Conservation (phyloP, 2,113 vertebrate species). For the Brachirus orientalis region DNA sequence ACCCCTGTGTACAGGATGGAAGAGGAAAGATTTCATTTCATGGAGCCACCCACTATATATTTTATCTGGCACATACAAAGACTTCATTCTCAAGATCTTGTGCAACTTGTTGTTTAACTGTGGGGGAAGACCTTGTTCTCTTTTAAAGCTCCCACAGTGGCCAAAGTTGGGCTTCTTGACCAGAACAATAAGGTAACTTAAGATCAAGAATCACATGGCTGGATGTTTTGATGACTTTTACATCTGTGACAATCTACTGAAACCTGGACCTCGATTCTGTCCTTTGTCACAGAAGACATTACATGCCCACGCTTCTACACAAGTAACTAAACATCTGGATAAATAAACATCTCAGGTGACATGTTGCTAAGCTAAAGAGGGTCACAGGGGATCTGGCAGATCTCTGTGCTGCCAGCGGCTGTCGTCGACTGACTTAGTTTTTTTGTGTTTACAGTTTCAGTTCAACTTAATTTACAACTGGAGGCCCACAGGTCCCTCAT, state of each 20-base stretch:
- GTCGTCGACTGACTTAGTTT: neutral
- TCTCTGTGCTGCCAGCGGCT: constrained; percentile 23
- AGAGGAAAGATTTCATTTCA: neutral
- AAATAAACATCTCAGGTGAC: constrained; percentile 18
- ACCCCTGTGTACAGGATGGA: neutral
- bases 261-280: constrained; percentile 13
- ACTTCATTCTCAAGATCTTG: neutral
- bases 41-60: constrained; percentile 6
- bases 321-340: neutral
- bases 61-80: too few relatives aligned
- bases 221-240: neutral
- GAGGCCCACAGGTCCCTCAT: neutral
- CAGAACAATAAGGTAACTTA: constrained; percentile 13
- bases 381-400: constrained; percentile 8
- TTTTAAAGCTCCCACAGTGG: neutral
- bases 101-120: too few relatives aligned
- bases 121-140: too few relatives aligned
- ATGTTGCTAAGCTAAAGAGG: constrained; percentile 4
- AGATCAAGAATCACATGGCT: neutral
- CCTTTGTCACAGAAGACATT: constrained; percentile 1
- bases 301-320: constrained; percentile 1
- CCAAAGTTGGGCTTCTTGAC: constrained; percentile 44
- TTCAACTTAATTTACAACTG: neutral
- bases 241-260: constrained; percentile 47
- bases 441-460: constrained; percentile 5